phyloP scores from a whole-genome alignment of 2,888 invertebrate species.

The Dryococelus australis region DNA sequence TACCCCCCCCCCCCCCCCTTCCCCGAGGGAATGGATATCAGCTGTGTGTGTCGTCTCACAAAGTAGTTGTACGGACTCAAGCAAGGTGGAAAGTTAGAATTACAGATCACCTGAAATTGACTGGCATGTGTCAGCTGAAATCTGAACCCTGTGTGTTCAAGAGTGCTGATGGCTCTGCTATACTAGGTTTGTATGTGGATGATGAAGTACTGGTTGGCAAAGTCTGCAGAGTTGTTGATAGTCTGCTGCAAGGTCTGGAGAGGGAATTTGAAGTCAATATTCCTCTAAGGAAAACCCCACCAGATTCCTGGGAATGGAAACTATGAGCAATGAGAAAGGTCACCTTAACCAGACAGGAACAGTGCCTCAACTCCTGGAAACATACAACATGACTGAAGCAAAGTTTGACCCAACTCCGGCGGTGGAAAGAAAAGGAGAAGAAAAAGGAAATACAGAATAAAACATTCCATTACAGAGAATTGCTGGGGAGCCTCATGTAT shows the following conservation, averaged over 20 bases:
- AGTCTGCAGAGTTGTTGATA: background rate
- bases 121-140: background rate
- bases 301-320: conserved; percentile 9
- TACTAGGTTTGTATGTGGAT: background rate
- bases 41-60: background rate
- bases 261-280: background rate
- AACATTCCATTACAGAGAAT: background rate
- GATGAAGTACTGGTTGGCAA: background rate
- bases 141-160: background rate
- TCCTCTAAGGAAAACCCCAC: background rate
- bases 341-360: background rate
- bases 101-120: background rate
- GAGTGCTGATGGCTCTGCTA: background rate
- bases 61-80: background rate
- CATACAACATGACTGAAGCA: background rate
- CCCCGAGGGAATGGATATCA: background rate
- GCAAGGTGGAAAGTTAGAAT: background rate
- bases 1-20: too few relatives aligned
- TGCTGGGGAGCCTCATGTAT: background rate
- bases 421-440: background rate
- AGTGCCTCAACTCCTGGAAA: background rate
- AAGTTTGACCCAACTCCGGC: background rate
- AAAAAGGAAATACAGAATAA: background rate
- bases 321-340: background rate
- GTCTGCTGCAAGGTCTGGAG: background rate